phyloP scores from a whole-genome alignment of 1,140 invertebrate species.

The Ephestia elutella region DNA sequence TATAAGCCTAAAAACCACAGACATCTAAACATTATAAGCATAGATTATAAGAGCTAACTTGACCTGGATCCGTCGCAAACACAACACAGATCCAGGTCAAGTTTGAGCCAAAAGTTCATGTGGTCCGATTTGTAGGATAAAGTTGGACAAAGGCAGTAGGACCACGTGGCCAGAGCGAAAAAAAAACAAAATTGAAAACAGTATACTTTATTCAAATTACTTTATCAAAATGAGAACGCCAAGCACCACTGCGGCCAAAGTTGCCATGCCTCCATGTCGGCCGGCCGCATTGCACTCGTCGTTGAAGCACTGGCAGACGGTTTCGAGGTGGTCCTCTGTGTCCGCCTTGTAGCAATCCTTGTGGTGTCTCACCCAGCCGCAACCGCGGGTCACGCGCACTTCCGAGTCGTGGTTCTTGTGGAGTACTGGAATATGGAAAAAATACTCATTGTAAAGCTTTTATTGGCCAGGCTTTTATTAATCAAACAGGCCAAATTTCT shows the following conservation, averaged over 20 bases:
- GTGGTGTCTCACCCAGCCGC: slow-evolving; percentile 65
- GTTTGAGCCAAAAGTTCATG: too few species aligned
- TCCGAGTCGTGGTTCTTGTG: slow-evolving; percentile 41
- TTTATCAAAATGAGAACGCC: slow-evolving; percentile 5
- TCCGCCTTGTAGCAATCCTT: slow-evolving; percentile 65
- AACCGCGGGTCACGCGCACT: slow-evolving; percentile 58
- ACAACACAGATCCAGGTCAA: too few species aligned
- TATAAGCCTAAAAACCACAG: too few species aligned
- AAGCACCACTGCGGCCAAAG: background rate
- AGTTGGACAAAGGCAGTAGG: background rate
- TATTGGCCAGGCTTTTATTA: too few species aligned
- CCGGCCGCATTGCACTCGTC: slow-evolving; percentile 70
- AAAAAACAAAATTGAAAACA: background rate
- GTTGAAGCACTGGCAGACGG: slow-evolving; percentile 69
- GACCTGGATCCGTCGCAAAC: too few species aligned
- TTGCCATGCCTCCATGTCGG: background rate
- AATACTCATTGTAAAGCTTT: too few species aligned
- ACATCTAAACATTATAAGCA: too few species aligned
- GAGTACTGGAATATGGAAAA: slow-evolving; percentile 41
- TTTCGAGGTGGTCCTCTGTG: slow-evolving; percentile 71
- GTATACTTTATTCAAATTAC: slow-evolving; percentile 5
- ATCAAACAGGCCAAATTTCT: too few species aligned
- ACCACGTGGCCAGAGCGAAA: background rate
- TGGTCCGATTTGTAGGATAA: too few species aligned
- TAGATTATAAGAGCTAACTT: too few species aligned